Conservation (phyloP, 2,113 vertebrate genomes). For the Aphyosemion australe region DNA sequence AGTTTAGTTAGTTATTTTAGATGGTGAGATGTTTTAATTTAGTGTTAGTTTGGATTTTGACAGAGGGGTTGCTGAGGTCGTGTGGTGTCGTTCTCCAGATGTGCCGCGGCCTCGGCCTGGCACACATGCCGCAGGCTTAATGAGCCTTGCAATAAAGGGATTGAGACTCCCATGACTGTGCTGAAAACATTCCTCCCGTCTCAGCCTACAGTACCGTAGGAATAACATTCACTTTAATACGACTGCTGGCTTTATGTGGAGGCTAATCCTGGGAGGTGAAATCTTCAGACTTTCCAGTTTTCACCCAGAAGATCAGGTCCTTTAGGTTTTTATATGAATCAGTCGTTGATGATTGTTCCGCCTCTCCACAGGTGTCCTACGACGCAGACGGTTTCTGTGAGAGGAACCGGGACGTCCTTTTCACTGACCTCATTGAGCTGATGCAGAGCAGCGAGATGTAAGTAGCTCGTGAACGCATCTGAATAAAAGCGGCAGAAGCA, state of each 20-base stretch:
- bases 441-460: conserved; percentile 99
- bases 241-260: conserved; percentile 40
- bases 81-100: conserved; percentile 67
- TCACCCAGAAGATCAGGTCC: conserved; percentile 30
- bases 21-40: conserved; percentile 6
- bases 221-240: conserved; percentile 40
- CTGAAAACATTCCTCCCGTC: conserved; percentile 50
- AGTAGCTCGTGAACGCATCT: conserved; percentile 70
- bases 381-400: conserved; percentile 98
- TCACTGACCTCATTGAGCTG: conserved; percentile 95
- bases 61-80: conserved; percentile 27
- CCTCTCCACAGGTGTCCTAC: conserved; percentile 90
- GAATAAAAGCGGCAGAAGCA: conserved; percentile 39
- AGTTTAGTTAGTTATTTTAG: not conserved
- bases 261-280: conserved; percentile 39
- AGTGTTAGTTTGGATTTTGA: conserved; percentile 14
- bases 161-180: conserved; percentile 50
- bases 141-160: conserved; percentile 63
- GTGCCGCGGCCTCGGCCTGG: conserved; percentile 56
- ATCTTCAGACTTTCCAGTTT: conserved; percentile 30
- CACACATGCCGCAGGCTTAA: conserved; percentile 64
- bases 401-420: conserved; percentile 96
- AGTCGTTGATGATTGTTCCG: not conserved
- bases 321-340: conserved; percentile 33
- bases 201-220: conserved; percentile 26